A percentile compares a stretch with the other conserved stretches of the same genome.
These are phyloP conservation scores for Porites evermanni DNA, from an alignment of 92 coral and sea anemone species.

Conservation along the genomic window DNA sequence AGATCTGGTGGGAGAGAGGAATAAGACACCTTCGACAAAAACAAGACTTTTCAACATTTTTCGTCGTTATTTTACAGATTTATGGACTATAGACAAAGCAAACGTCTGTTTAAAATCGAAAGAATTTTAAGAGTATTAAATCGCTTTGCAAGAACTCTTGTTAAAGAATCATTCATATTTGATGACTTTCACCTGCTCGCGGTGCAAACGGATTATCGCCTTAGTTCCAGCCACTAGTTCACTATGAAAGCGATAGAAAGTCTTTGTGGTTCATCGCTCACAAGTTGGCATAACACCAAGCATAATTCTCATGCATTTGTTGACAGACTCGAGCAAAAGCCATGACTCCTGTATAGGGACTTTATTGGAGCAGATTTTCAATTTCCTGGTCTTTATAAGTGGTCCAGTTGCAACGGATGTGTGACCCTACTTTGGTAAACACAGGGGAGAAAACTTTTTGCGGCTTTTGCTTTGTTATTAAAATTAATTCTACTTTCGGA, in stretches of 20 bases:
- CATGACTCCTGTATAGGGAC: slow-evolving; percentile 11
- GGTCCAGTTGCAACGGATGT: slow-evolving; percentile 21
- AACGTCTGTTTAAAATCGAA: neutral
- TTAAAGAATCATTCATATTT: slow-evolving; percentile 42
- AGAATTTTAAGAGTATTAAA: slow-evolving; percentile 38
- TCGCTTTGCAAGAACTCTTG: slow-evolving; percentile 28
- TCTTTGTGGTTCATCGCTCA: slow-evolving; percentile 29
- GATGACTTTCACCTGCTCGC: slow-evolving; percentile 37
- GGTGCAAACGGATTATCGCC: slow-evolving; percentile 41
- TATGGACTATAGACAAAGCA: neutral
- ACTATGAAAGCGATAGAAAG: slow-evolving; percentile 22
- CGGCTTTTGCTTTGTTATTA: slow-evolving; percentile 35
- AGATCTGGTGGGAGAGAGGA: slow-evolving; percentile 9
- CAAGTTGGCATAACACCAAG: slow-evolving; percentile 28
- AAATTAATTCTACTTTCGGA: slow-evolving; percentile 27
- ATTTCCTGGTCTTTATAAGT: slow-evolving; percentile 20
- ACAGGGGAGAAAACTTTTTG: slow-evolving; percentile 15
- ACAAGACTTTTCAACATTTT: neutral
- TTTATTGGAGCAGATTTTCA: neutral
- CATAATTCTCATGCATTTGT: slow-evolving; percentile 35
- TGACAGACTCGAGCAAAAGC: slow-evolving; percentile 11
- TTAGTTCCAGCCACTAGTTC: slow-evolving; percentile 36
- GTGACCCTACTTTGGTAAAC: slow-evolving; percentile 1
- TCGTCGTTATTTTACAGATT: neutral
- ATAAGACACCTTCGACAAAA: neutral